Conservation (phyloP, 2,888 invertebrate species). For the Aphidoletes aphidimyza region DNA sequence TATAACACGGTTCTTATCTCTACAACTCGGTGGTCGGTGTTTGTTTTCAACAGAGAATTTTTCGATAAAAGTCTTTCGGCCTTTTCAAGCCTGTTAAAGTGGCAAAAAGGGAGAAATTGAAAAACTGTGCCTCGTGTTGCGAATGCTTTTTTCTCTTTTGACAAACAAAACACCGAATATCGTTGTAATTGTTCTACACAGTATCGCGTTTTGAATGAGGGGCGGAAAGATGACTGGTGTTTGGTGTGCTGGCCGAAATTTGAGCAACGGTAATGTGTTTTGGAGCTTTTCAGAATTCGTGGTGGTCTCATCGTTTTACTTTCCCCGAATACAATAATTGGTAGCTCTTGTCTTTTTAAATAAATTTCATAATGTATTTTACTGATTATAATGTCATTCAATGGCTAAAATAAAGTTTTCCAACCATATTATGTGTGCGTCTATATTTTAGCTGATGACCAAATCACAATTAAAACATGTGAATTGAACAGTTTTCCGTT, state of each 20-base stretch:
- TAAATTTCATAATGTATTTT: constrained; percentile 33
- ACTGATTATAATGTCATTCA: not conserved
- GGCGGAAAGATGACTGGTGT: not conserved
- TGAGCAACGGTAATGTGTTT: constrained; percentile 6
- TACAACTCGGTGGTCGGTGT: too few species aligned
- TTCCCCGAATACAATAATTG: constrained; percentile 13
- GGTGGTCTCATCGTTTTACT: constrained; percentile 3
- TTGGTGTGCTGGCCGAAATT: not conserved
- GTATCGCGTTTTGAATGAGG: not conserved
- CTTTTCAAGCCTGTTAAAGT: not conserved
- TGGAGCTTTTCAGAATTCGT: constrained; percentile 10
- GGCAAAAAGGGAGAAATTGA: not conserved
- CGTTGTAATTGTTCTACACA: not conserved
- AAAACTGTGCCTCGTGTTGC: constrained; percentile 26
- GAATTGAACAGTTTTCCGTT: not conserved
- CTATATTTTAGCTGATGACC: not conserved
- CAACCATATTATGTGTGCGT: not conserved
- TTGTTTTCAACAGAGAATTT: not conserved
- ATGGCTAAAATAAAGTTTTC: not conserved
- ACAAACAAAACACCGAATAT: not conserved
- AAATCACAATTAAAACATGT: not conserved
- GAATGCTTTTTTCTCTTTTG: not conserved
- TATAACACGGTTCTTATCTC: too few species aligned
- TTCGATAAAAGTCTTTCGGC: not conserved
- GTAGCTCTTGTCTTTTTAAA: not conserved